phyloP scores from a whole-genome alignment of 2,113 vertebrate genomes.

The Pollachius pollachius region DNA sequence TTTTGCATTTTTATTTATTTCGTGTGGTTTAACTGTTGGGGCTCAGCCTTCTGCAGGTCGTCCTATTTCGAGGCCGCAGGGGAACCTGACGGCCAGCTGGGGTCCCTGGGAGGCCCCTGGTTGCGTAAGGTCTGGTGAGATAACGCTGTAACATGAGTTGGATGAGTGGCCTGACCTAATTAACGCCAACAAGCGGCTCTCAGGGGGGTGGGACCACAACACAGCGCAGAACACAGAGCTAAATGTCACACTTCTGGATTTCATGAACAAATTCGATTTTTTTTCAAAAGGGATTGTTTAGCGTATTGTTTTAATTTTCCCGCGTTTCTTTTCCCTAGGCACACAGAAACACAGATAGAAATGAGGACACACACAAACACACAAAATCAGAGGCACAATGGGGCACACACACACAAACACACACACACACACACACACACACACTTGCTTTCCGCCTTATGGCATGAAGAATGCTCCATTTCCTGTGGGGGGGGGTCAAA shows the following conservation, averaged over 20 bases:
- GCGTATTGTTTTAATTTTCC: constrained; percentile 6
- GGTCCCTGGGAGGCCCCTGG: not conserved
- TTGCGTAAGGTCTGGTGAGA: not conserved
- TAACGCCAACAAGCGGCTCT: not conserved
- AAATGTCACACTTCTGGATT: not conserved
- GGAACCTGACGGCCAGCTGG: not conserved
- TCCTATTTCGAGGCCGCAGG: too few relatives aligned
- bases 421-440: constrained; percentile 10
- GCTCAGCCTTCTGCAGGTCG: too few relatives aligned
- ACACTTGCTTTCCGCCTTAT: constrained; percentile 23
- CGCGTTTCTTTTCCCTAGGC: not conserved
- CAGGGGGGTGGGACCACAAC: not conserved
- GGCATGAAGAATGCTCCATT: constrained; percentile 51
- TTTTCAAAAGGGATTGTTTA: not conserved
- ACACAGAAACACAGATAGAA: constrained; percentile 2
- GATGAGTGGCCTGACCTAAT: not conserved
- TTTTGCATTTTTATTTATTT: too few relatives aligned
- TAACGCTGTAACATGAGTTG: not conserved
- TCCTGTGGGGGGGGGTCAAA: constrained; percentile 37
- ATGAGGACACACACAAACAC: constrained; percentile 4
- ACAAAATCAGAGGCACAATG: not conserved
- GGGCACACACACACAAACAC: constrained; percentile 1
- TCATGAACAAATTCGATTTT: not conserved
- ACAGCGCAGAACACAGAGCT: too few relatives aligned
- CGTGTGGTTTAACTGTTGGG: too few relatives aligned